These are phyloP conservation scores for Mallotus villosus DNA, from an alignment of 2,797 vertebrate genomes.

Conservation along the genomic window DNA sequence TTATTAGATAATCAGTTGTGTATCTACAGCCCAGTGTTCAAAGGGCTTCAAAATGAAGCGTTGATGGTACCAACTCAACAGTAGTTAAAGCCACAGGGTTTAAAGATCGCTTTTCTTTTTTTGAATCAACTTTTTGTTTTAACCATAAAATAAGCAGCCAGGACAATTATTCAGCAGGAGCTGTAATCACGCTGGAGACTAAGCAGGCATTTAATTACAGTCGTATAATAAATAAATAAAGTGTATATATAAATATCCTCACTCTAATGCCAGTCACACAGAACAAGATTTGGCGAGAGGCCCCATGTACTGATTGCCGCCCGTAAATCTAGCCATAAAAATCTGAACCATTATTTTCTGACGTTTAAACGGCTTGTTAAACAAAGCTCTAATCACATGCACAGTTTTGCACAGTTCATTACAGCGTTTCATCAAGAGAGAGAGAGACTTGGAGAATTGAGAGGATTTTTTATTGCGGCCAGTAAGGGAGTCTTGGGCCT, in stretches of 20 bases:
- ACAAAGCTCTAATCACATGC: conserved; percentile 67
- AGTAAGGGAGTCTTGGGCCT: conserved; percentile 8
- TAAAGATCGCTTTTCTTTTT: too few relatives aligned
- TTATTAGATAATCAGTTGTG: too few relatives aligned
- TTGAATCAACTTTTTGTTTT: conserved; percentile 28
- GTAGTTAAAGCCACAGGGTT: too few relatives aligned
- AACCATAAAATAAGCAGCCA: conserved; percentile 49
- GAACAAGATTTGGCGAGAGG: conserved; percentile 67
- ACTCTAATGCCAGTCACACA: conserved; percentile 65
- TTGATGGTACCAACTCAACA: too few relatives aligned
- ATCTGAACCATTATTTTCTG: conserved; percentile 61
- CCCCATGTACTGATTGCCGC: conserved; percentile 65
- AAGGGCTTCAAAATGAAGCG: too few relatives aligned
- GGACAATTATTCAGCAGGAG: conserved; percentile 65
- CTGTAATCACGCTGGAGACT: conserved; percentile 68
- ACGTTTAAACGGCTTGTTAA: conserved; percentile 69
- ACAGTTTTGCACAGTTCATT: conserved; percentile 64
- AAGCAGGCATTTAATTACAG: conserved; percentile 76
- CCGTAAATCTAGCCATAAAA: conserved; percentile 73
- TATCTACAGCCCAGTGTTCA: too few relatives aligned
- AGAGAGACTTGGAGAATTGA: conserved; percentile 36
- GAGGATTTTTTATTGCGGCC: background rate
- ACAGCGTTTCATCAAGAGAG: conserved; percentile 64
- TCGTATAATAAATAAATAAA: conserved; percentile 74
- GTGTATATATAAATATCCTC: conserved; percentile 18